These are phyloP conservation scores for Dendrolimus houi DNA, from an alignment of 2,888 invertebrate genomes.

Conservation along the genomic window DNA sequence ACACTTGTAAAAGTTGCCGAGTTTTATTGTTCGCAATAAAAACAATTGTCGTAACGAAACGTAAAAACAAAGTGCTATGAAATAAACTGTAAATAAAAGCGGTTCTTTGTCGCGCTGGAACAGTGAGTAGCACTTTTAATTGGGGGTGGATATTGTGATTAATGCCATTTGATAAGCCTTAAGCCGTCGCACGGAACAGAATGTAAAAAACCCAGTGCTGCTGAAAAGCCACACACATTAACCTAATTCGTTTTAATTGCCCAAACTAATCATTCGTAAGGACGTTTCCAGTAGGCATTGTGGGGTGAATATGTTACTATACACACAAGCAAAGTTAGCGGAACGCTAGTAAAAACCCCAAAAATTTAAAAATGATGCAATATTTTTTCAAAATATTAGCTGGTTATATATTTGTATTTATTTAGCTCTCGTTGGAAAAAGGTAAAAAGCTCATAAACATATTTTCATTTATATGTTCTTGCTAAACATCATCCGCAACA, in stretches of 20 bases:
- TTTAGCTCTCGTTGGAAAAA: too few species aligned
- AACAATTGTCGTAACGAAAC: slow-evolving; percentile 48
- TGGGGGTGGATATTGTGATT: slow-evolving; percentile 74
- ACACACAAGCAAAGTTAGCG: too few species aligned
- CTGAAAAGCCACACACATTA: slow-evolving; percentile 67
- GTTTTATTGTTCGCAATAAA: slow-evolving; percentile 45
- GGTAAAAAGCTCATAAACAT: too few species aligned
- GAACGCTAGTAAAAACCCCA: too few species aligned
- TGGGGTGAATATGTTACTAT: slow-evolving; percentile 12
- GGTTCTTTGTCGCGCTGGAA: slow-evolving; percentile 23
- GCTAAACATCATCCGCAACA: too few species aligned
- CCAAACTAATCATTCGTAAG: slow-evolving; percentile 66
- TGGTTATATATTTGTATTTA: too few species aligned
- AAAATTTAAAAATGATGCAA: too few species aligned
- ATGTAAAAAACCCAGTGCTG: slow-evolving; percentile 42
- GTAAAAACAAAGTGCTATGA: slow-evolving; percentile 45
- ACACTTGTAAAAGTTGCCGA: slow-evolving; percentile 31
- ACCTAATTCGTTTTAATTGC: slow-evolving; percentile 74
- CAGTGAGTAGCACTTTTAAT: slow-evolving; percentile 59
- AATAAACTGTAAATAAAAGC: slow-evolving; percentile 49
- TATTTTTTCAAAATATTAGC: too few species aligned
- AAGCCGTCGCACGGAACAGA: slow-evolving; percentile 48
- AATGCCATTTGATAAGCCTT: slow-evolving; percentile 67
- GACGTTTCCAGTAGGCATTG: slow-evolving; percentile 44
- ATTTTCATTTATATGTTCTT: too few species aligned